Conservation (phyloP, 2,888 invertebrate species). For the Lobophora halterata region DNA sequence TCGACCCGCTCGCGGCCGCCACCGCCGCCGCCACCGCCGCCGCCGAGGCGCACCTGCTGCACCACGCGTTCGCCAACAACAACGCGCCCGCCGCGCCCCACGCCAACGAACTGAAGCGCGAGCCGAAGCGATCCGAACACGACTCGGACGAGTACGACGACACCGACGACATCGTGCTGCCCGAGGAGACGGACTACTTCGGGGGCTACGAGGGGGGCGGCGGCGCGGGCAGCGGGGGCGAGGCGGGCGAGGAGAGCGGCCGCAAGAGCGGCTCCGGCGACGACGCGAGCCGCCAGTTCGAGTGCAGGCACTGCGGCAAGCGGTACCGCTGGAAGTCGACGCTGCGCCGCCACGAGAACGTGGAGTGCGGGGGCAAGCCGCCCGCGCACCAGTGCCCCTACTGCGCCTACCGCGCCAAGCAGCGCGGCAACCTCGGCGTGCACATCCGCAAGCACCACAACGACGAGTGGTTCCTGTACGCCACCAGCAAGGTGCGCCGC, state of each 20-base stretch:
- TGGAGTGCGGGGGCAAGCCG: conserved; percentile 91
- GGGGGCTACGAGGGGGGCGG: conserved; percentile 36
- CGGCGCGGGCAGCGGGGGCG: conserved; percentile 31
- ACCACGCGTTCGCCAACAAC: conserved; percentile 67
- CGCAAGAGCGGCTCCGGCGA: conserved; percentile 56
- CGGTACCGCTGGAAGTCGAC: conserved; percentile 93
- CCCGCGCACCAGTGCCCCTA: conserved; percentile 90
- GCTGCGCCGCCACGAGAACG: conserved; percentile 89
- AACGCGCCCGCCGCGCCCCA: conserved; percentile 41
- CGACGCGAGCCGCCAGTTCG: conserved; percentile 83
- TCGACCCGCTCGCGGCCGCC: conserved; percentile 37
- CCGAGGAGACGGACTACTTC: background rate
- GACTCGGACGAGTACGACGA: no score
- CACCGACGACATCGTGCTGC: no score
- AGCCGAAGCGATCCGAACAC: conserved; percentile 62
- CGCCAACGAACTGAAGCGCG: conserved; percentile 34
- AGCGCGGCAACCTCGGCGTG: conserved; percentile 90
- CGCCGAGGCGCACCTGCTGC: conserved; percentile 53
- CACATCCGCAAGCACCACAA: conserved; percentile 90
- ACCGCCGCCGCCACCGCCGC: conserved; percentile 40
- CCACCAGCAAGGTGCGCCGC: conserved; percentile 70
- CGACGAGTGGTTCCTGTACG: conserved; percentile 76
- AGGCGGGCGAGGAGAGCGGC: conserved; percentile 55
- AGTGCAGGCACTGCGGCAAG: conserved; percentile 92
- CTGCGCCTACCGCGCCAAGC: conserved; percentile 89